phyloP scores from a whole-genome alignment of 2,888 invertebrate species.

The Oegoconia quadripuncta region DNA sequence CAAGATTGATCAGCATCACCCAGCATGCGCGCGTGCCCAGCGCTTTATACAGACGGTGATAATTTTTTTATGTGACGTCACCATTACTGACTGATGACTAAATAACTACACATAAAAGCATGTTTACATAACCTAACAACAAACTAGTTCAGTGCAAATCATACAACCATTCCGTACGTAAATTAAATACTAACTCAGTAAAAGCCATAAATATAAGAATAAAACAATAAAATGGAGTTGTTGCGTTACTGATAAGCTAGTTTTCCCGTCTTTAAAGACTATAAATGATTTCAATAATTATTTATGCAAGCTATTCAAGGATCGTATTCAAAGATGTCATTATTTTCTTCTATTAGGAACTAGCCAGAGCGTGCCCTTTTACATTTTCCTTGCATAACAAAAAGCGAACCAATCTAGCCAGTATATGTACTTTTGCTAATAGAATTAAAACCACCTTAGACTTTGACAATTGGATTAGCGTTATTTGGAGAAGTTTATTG shows the following conservation, averaged over 20 bases:
- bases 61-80: slow-evolving; percentile 61
- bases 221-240: too few relatives aligned
- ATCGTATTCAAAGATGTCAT: too few relatives aligned
- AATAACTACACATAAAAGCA: neutral
- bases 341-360: too few relatives aligned
- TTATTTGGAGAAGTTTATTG: slow-evolving; percentile 55
- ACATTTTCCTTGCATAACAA: too few relatives aligned
- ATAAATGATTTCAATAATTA: too few relatives aligned
- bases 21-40: slow-evolving; percentile 48
- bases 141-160: neutral
- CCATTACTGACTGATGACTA: slow-evolving; percentile 17
- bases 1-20: slow-evolving; percentile 38
- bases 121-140: neutral
- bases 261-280: too few relatives aligned
- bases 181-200: too few relatives aligned
- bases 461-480: slow-evolving; percentile 60
- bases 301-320: too few relatives aligned
- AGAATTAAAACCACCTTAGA: slow-evolving; percentile 44
- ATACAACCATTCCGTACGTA: neutral
- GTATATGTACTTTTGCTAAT: slow-evolving; percentile 27
- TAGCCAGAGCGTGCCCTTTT: too few relatives aligned
- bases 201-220: too few relatives aligned
- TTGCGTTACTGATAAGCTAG: too few relatives aligned
- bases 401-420: neutral
- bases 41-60: slow-evolving; percentile 66